Base-by-base conservation (phyloP, 2,888 invertebrate genomes). In the Dolomedes plantarius region DNA sequence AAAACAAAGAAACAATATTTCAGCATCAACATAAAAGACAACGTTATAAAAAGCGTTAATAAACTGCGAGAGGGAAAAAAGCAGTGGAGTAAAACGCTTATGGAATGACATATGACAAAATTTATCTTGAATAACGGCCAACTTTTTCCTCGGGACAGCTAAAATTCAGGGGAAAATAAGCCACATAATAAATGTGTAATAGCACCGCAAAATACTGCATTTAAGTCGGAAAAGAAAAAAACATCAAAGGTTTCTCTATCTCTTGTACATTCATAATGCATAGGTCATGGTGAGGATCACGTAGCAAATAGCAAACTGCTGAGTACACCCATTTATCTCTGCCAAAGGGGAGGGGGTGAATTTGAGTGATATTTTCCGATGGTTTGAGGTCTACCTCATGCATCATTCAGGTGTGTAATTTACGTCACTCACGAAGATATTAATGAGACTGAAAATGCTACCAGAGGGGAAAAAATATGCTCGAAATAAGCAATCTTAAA, bases 251-350 rank as follows among this genome's bases (percentile, higher is more conserved):
- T n/a, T n/a, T n/a, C n/a, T 50, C n/a, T 19, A 73, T 11, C 68
- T 74, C 36, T 75, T 81, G 68, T 68, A 56, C 73, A 81, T 81
- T 75, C 81, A 81, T 65, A 81, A 74, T 68, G 81, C 81, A 68
- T 81, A 69, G 68, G 56, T 62, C 27, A 41, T 32, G 28, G 23
- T 56, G 74, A 68, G 39, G 74, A 81, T 81, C 81, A 81, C 81
- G 81, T 81, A 75, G 50, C 27, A 69, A 81, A 81, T 67, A 74
- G 68, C 46, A 64, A 23, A 62, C n/a, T 13, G 31, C 39, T 39
- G 67, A 32, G 11, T 36, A 5, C 16, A 19, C 5, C 23, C 36
- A 23, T 31, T 32, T 32, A 68, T 13, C 23, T 32, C 36, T 32
- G 19, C 9, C 13, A 68, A 68, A 68, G n/a, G 32, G 62, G 41